Evolutionary conservation across 2,113 vertebrate genomes (phyloP), one percentile per base, ranked within the genome.

Genomic region (Scytalopus superciliaris): DNA sequence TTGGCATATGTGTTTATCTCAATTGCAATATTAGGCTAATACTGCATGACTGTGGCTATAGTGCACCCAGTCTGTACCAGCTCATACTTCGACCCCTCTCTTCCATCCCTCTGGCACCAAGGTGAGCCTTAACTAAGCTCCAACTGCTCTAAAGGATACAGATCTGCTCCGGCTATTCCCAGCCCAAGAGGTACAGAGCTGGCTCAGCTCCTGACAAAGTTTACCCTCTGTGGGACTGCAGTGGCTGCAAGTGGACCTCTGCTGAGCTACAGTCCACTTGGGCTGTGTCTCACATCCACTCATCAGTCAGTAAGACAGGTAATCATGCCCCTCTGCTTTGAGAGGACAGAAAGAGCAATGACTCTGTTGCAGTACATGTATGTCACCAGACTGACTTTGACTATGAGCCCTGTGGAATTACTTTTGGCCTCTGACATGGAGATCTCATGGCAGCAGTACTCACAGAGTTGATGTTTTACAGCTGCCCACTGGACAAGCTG

Each of bases 81-180:
- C 28, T 63, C 31, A 14, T 14, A 14, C 10, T 53, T 42, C 67
- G 3, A 39, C 14, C 8, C 12, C 68, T 31, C 14, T 44, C 16
- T 76, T 83, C 56, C 40, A 28, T 35, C 35, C 39, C 49, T 13
- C 56, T 31, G 50, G 62, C 24, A 44, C 14, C 63, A 44, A 23
- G 6, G 27, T 55, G 52, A 80, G 50, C 35, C 52, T 84, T 45
- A 69, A 45, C 4, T 6, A 42, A 59, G 19, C 35, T 80, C 19
- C 0, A 0, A 37, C 30, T 53, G 24, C 33, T 62, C 12, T 45
- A 44, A 25, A 11, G 0, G 0, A 19, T 18, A 49, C 27, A 68
- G 30, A 57, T 39, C 14, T 1, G n/a, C 10, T 56, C 30, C 42
- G 52, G 64, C 28, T 31, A 40, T 67, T 62, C 55, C 30, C 12